Conservation (phyloP, 2,113 vertebrate genomes). For the Polypterus bichir region DNA sequence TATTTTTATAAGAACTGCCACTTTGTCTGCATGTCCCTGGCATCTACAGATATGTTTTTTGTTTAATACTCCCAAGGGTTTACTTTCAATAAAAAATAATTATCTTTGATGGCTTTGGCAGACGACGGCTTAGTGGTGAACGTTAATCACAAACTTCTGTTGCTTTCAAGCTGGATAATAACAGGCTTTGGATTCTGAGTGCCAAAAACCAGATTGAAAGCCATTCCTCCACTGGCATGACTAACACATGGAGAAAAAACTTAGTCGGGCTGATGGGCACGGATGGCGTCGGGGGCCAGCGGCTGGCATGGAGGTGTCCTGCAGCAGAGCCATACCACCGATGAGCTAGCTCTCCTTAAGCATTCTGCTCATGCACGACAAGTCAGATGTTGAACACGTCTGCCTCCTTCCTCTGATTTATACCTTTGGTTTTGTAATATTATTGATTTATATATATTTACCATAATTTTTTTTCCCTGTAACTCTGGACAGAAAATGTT, state of each 20-base stretch:
- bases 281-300: no score
- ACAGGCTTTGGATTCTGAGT: constrained; percentile 31
- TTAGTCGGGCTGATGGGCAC: no score
- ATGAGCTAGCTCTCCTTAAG: no score
- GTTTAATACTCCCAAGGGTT: constrained; percentile 23
- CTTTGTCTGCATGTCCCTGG: constrained; percentile 16
- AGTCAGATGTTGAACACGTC: no score
- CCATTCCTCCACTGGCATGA: background rate
- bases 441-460: no score
- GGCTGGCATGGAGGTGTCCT: no score
- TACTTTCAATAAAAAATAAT: constrained; percentile 40
- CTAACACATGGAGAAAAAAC: background rate
- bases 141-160: constrained; percentile 40
- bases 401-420: no score
- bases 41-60: constrained; percentile 14
- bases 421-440: no score
- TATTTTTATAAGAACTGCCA: constrained; percentile 29
- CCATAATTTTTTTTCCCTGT: no score
- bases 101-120: constrained; percentile 26
- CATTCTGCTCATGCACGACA: no score
- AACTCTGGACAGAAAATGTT: no score
- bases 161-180: constrained; percentile 41
- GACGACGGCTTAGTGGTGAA: constrained; percentile 32
- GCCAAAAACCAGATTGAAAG: background rate
- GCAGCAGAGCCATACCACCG: no score